phyloP scores from a whole-genome alignment of 1,140 invertebrate genomes.

The Tachypleus tridentatus region DNA sequence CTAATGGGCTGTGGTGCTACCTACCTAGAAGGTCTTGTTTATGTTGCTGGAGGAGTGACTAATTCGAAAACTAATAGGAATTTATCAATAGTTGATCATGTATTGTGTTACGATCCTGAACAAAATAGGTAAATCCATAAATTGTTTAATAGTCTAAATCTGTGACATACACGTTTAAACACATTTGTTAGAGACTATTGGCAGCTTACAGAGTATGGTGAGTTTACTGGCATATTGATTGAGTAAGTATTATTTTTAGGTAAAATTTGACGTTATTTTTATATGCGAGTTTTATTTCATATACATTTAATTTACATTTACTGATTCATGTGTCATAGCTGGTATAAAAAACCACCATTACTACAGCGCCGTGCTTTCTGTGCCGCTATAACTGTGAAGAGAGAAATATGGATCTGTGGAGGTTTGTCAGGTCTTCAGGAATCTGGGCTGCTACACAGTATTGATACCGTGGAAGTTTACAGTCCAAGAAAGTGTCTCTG shows the following conservation, averaged over 20 bases:
- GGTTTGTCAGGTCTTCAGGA: constrained; percentile 6
- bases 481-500: constrained; percentile 9
- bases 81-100: constrained; percentile 6
- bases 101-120: constrained; percentile 6
- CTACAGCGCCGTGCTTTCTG: constrained; percentile 9
- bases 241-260: no score
- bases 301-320: neutral
- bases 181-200: neutral
- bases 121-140: constrained; percentile 7
- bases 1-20: no score
- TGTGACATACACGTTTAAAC: neutral
- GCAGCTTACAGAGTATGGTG: neutral
- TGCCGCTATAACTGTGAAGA: constrained; percentile 6
- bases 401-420: constrained; percentile 16
- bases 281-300: no score
- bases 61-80: neutral
- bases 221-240: no score
- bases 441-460: constrained; percentile 7
- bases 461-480: constrained; percentile 10
- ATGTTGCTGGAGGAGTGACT: no score
- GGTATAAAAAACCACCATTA: constrained; percentile 5
- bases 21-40: no score
- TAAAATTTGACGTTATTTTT: no score
- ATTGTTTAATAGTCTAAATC: neutral
- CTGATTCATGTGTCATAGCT: constrained; percentile 4